Conservation (phyloP, 2,797 vertebrate genomes). For the Mus caroli region DNA sequence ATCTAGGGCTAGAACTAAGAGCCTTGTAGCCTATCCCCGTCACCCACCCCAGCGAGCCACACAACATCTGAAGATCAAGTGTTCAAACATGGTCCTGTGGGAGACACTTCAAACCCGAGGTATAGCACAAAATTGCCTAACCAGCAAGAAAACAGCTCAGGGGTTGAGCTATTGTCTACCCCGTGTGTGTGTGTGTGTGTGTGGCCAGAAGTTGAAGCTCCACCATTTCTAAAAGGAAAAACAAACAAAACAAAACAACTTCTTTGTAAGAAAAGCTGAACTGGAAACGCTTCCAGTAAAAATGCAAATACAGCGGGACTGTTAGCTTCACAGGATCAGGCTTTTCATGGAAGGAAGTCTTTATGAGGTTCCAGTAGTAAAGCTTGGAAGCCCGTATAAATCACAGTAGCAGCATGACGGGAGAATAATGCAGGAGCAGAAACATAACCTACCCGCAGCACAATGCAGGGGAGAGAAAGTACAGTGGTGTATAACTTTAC, state of each 20-base stretch:
- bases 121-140: neutral
- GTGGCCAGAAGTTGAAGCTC: neutral
- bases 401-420: constrained; percentile 26
- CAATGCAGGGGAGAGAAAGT: neutral
- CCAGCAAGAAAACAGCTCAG: neutral
- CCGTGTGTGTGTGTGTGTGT: too few species aligned
- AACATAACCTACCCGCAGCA: neutral
- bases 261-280: neutral
- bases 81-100: neutral
- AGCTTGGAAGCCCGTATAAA: constrained; percentile 31
- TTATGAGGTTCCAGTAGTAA: constrained; percentile 56
- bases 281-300: constrained; percentile 19
- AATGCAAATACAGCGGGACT: neutral
- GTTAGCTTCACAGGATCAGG: constrained; percentile 25
- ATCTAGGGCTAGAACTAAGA: neutral
- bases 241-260: neutral
- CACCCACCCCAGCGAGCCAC: too few species aligned
- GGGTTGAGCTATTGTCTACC: too few species aligned
- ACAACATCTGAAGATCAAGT: neutral
- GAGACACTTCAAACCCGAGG: neutral
- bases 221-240: neutral
- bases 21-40: too few species aligned
- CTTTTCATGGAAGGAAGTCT: constrained; percentile 20
- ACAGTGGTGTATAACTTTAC: neutral
- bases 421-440: neutral